phyloP scores from a whole-genome alignment of 2,888 invertebrate species.

The Byasa hedistus region DNA sequence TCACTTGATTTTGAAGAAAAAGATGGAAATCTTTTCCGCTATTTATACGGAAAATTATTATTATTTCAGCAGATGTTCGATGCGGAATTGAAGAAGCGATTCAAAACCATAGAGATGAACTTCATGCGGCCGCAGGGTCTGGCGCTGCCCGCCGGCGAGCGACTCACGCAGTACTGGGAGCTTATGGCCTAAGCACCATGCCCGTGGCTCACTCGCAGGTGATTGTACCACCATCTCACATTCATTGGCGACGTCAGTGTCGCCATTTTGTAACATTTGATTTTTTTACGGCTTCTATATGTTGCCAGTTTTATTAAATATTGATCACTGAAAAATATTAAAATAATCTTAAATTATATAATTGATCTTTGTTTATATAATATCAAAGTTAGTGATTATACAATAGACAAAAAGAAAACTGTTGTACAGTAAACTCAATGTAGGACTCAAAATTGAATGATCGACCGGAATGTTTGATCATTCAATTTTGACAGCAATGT shows the following conservation, averaged over 20 bases:
- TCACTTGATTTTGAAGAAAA: too few relatives aligned
- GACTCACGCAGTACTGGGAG: slow-evolving; percentile 84
- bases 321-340: too few relatives aligned
- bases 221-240: slow-evolving; percentile 3
- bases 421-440: too few relatives aligned
- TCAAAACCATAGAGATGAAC: slow-evolving; percentile 86
- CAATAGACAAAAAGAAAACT: too few relatives aligned
- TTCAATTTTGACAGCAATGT: slow-evolving; percentile 43
- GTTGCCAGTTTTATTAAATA: too few relatives aligned
- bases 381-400: too few relatives aligned
- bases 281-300: neutral
- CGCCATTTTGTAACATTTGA: neutral
- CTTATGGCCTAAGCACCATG: slow-evolving; percentile 55
- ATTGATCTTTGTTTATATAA: neutral
- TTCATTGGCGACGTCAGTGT: neutral
- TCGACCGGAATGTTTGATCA: slow-evolving; percentile 50
- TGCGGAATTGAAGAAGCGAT: slow-evolving; percentile 86
- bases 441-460: slow-evolving; percentile 45
- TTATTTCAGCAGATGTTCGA: slow-evolving; percentile 82
- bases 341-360: neutral
- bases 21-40: too few relatives aligned
- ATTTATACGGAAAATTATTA: too few relatives aligned
- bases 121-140: slow-evolving; percentile 86
- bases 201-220: too few relatives aligned
- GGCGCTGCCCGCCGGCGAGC: slow-evolving; percentile 81